A percentile compares a stretch with the other conserved stretches of the same genome.
Conservation (phyloP, 2,797 vertebrate genomes). For the Ceryle rudis region DNA sequence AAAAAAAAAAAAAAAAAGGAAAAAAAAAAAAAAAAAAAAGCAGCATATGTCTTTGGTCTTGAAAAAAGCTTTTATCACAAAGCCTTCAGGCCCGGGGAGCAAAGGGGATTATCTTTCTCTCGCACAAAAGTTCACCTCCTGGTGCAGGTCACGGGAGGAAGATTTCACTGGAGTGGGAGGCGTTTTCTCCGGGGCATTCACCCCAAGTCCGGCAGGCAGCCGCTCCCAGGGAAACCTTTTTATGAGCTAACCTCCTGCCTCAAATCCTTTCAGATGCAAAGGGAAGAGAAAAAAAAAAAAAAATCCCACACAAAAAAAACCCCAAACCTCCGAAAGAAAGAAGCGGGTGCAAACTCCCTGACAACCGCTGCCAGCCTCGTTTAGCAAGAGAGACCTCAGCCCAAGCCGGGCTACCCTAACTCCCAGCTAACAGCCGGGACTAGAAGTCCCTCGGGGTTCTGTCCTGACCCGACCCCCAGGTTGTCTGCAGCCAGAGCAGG, state of each 20-base stretch:
- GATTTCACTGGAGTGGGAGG: constrained; percentile 38
- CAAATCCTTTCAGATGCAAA: constrained; percentile 2
- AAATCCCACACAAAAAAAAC: neutral
- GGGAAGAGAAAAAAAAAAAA: neutral
- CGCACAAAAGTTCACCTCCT: constrained; percentile 58
- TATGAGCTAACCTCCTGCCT: constrained; percentile 30
- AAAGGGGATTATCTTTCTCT: constrained; percentile 57
- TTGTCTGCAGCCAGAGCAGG: accelerated
- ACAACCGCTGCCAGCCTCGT: neutral
- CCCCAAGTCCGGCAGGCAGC: neutral
- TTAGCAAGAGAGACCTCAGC: neutral
- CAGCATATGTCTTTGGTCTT: constrained; percentile 50
- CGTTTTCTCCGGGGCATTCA: constrained; percentile 10
- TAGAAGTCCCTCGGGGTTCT: neutral
- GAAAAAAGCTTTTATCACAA: constrained; percentile 63
- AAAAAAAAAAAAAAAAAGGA: neutral
- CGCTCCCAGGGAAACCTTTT: constrained; percentile 36
- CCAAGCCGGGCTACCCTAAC: neutral
- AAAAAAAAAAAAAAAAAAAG: neutral
- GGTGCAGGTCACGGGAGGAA: constrained; percentile 46
- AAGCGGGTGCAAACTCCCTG: neutral
- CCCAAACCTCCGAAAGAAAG: neutral
- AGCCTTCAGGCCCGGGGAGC: constrained; percentile 49
- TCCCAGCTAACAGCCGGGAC: neutral
- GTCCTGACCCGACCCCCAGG: neutral